A percentile compares a stretch with the other conserved stretches of the same genome.
Conservation (phyloP, 2,888 invertebrate genomes). For the Fragum fragum region DNA sequence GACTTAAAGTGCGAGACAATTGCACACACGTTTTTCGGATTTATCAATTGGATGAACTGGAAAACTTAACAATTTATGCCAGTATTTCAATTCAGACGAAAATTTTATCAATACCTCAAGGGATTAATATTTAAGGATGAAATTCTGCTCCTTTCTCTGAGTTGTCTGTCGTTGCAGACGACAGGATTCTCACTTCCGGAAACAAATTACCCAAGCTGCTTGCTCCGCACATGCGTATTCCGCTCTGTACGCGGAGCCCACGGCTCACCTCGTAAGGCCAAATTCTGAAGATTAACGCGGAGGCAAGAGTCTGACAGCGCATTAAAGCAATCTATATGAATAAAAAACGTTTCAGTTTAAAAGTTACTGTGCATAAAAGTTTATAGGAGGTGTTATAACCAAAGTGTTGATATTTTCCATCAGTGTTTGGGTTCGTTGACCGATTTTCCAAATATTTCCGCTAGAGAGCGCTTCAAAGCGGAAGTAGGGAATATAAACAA, state of each 20-base stretch:
- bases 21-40: no score
- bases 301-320: slow-evolving; percentile 1
- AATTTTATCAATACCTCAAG: no score
- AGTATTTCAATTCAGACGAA: no score
- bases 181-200: slow-evolving; percentile 64
- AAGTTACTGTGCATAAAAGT: background rate
- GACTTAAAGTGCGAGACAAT: no score
- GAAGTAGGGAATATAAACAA: slow-evolving; percentile 34
- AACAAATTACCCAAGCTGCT: slow-evolving; percentile 55
- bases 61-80: no score
- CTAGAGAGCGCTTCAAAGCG: slow-evolving; percentile 26
- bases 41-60: no score
- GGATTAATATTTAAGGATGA: no score
- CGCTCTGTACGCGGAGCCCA: background rate
- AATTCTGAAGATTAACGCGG: slow-evolving; percentile 9
- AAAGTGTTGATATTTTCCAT: background rate
- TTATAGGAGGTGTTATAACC: background rate
- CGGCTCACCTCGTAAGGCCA: background rate
- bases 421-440: slow-evolving; percentile 22
- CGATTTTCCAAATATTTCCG: slow-evolving; percentile 8
- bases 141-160: no score
- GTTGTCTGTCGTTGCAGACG: slow-evolving; percentile 58
- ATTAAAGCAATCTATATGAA: background rate
- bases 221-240: slow-evolving; percentile 55
- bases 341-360: background rate